These are phyloP conservation scores for Apamea sordens DNA, from an alignment of 2,888 invertebrate genomes.

Conservation along the genomic window DNA sequence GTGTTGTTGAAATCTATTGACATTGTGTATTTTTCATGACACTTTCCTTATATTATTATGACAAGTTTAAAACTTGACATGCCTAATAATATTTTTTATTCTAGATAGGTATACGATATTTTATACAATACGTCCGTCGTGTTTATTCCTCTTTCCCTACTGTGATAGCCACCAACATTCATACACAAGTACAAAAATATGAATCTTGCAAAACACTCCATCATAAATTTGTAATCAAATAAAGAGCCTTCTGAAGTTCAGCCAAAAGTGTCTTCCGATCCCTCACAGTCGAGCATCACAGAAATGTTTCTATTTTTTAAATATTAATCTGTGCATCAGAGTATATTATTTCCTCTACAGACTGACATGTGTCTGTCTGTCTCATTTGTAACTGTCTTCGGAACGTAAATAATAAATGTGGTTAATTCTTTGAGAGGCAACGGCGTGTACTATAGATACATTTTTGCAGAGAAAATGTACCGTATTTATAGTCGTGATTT, in stretches of 20 bases:
- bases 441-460: neutral
- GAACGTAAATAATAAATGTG: constrained; percentile 31
- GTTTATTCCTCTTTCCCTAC: neutral
- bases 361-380: too few relatives aligned
- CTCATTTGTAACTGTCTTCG: constrained; percentile 26
- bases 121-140: too few relatives aligned
- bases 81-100: too few relatives aligned
- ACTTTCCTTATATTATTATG: too few relatives aligned
- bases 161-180: neutral
- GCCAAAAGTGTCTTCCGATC: neutral
- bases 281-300: neutral
- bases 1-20: too few relatives aligned
- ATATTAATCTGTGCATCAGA: constrained; percentile 17
- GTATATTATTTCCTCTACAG: constrained; percentile 14
- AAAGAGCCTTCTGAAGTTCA: neutral
- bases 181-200: neutral
- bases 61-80: too few relatives aligned
- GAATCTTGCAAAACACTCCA: neutral
- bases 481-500: constrained; percentile 1
- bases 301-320: constrained; percentile 17
- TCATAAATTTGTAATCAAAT: neutral
- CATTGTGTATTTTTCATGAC: too few relatives aligned
- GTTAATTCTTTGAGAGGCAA: constrained; percentile 16
- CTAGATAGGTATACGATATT: too few relatives aligned
- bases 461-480: neutral